Evolutionary conservation across 2,888 invertebrate genomes (phyloP), one percentile per base, ranked within the genome.

Genomic region (Rhaphigaster nebulosa): DNA sequence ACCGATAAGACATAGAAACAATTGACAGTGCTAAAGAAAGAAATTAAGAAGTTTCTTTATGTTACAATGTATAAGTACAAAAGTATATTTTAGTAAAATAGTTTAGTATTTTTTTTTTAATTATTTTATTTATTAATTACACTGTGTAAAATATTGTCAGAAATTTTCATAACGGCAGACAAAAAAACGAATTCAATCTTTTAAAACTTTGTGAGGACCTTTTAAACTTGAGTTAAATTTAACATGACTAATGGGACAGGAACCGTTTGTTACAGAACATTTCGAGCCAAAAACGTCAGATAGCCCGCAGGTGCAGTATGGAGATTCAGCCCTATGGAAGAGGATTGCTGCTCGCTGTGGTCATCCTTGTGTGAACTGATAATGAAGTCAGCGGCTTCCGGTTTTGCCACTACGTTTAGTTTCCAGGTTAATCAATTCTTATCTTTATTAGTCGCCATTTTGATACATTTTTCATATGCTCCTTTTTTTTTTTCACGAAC

Each of bases 401-500:
- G 84, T 41, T 45, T n/a, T 45, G 45, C 84, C 84, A 45, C 84
- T 84, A 84, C 84, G 45, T 84, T 84, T 41, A 84, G 84, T n/a
- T 45, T 41, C 41, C 84, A 41, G 84, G 26, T 84, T 45, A 84
- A 84, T 84, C 84, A 84, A 45, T 84, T 45, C 84, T 84, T 84
- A 84, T 84, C 84, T 84, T 84, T n/a, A 41, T 84, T n/a, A 45
- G 84, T 45, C 41, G 15, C 84, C 41, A 84, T 41, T 84, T 41
- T 84, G 41, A 84, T 84, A 45, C 45, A 84, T 84, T 45, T 23
- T 12, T 84, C 84, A 45, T 84, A 84, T 80, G 80, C 41, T 80
- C 26, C 45, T 13, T 84, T 26, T 41, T 65, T 65, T 65, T 70
- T 34, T 70, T 18, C 3, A 70, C 5, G 8, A 34, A 34, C 34